Evolutionary conservation across 1,140 invertebrate genomes (phyloP).

Genomic region (Drosophila sp.): DNA sequence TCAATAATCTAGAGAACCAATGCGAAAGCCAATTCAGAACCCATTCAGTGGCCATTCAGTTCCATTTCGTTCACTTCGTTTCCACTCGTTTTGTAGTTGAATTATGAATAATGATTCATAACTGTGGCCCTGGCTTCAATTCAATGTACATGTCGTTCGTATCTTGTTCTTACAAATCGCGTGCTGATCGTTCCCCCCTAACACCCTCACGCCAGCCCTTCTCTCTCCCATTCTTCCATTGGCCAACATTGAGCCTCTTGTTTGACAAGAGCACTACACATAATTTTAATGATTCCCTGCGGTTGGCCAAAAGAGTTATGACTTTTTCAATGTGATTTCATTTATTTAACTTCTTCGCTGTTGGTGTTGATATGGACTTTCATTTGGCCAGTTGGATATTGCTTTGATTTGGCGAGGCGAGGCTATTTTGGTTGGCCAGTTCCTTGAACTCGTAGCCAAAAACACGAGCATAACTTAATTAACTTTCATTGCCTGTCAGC

Average conservation of each 20-base stretch:
- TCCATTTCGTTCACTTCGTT: conserved; percentile 23
- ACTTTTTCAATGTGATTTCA: conserved; percentile 78
- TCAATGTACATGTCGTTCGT: conserved; percentile 77
- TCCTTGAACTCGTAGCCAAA: conserved; percentile 62
- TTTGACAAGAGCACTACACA: conserved; percentile 77
- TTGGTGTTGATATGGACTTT: conserved; percentile 78
- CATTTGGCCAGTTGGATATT: conserved; percentile 47
- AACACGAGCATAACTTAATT: conserved; percentile 64
- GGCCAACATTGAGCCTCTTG: conserved; percentile 31
- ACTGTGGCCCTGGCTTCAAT: conserved; percentile 51
- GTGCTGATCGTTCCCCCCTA: conserved; percentile 64
- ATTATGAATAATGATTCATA: conserved; percentile 75
- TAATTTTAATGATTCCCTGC: conserved; percentile 77
- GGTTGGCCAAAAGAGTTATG: conserved; percentile 71
- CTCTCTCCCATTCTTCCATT: conserved; percentile 16
- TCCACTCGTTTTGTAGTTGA: conserved; percentile 34
- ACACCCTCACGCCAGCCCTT: conserved; percentile 14
- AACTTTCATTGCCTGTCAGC: conserved; percentile 62
- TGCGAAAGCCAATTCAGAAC: not conserved
- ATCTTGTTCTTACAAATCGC: conserved; percentile 79
- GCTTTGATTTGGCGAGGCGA: not conserved
- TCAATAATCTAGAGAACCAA: conserved; percentile 42
- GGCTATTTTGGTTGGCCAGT: conserved; percentile 54
- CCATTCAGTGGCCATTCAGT: not conserved
- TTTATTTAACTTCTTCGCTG: conserved; percentile 67